A percentile compares a stretch with the other conserved stretches of the same genome.
Evolutionary conservation across 2,113 vertebrate species (phyloP).

Genomic region (Phyllostomus hastatus): DNA sequence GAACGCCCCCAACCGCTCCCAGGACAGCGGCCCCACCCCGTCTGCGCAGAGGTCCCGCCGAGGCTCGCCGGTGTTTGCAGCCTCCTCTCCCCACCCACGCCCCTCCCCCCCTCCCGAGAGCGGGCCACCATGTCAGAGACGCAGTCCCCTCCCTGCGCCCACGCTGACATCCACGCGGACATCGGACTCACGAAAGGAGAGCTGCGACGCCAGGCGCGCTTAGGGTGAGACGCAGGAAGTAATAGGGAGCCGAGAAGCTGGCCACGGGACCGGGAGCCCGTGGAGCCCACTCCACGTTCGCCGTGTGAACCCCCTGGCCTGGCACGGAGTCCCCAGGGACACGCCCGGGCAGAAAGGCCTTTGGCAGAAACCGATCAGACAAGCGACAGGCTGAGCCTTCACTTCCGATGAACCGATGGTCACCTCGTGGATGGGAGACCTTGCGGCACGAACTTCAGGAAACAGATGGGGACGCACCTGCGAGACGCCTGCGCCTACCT

Average conservation of each 20-base stretch:
- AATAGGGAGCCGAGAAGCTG: neutral
- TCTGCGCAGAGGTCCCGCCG: no score
- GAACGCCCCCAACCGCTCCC: neutral
- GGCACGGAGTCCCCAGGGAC: rapidly evolving
- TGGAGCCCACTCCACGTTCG: rapidly evolving
- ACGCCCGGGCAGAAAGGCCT: no score
- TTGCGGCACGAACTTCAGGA: neutral
- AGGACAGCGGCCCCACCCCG: neutral
- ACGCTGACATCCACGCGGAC: neutral
- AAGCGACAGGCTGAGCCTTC: neutral
- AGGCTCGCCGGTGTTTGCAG: rapidly evolving
- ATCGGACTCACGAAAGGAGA: neutral
- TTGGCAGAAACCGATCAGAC: neutral
- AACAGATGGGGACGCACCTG: rapidly evolving
- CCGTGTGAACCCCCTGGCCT: neutral
- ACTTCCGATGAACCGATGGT: rapidly evolving
- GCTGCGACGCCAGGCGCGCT: no score
- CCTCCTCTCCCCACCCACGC: neutral
- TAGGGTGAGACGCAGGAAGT: neutral
- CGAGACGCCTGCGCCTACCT: rapidly evolving
- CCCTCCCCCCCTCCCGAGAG: neutral
- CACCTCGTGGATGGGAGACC: neutral
- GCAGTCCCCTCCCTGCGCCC: neutral
- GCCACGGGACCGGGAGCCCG: neutral
- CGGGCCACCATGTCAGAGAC: neutral